Percentiles rank a stretch among this genome's conserved stretches.
phyloP scores from a whole-genome alignment of 2,797 vertebrate genomes.

The Hippoglossus hippoglossus region DNA sequence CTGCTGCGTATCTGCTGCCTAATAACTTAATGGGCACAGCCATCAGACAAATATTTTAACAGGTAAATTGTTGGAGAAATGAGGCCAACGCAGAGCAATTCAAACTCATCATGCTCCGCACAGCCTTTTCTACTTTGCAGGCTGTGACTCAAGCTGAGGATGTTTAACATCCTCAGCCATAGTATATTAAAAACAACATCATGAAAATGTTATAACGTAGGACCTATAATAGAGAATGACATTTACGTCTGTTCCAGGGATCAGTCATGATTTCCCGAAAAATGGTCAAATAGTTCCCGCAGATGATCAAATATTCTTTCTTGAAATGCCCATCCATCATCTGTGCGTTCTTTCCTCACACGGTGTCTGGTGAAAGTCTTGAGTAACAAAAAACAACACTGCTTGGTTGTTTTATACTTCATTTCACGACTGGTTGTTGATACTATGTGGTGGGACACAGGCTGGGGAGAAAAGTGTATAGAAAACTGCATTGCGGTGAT shows the following conservation, averaged over 20 bases:
- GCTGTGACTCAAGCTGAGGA: conserved; percentile 7
- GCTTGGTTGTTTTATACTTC: neutral
- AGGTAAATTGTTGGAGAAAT: conserved; percentile 36
- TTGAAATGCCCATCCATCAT: neutral
- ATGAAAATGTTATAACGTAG: conserved; percentile 17
- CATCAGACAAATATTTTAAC: conserved; percentile 27
- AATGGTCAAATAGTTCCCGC: neutral
- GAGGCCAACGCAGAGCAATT: conserved; percentile 18
- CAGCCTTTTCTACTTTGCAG: conserved; percentile 7
- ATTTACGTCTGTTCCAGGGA: conserved; percentile 5
- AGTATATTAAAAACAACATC: conserved; percentile 18
- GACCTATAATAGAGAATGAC: conserved; percentile 13
- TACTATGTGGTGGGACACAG: neutral
- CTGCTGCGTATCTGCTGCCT: conserved; percentile 14
- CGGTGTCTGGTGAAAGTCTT: conserved; percentile 5
- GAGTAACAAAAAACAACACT: neutral
- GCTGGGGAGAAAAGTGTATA: neutral
- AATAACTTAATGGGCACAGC: conserved; percentile 24
- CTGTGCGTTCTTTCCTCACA: neutral
- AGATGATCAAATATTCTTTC: neutral
- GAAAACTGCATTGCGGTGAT: conserved; percentile 33
- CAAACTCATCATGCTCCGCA: neutral
- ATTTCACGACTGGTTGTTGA: neutral
- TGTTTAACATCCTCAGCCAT: conserved; percentile 10
- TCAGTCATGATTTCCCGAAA: neutral